Base-by-base conservation (phyloP, 2,888 invertebrate species). In the Elmis aenea region DNA sequence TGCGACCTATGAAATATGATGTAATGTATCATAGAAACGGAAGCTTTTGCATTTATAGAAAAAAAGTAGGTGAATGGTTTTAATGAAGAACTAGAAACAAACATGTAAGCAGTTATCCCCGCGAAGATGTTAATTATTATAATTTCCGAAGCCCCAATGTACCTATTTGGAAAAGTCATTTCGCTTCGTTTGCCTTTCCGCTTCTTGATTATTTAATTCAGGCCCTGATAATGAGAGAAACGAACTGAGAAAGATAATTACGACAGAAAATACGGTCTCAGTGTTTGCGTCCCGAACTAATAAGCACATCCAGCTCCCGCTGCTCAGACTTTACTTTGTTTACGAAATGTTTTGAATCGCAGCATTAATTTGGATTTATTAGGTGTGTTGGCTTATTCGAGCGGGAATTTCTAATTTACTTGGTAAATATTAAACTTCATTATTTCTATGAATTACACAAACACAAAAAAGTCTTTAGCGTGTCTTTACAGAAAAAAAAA, bases 201-300 rank as follows among this genome's bases (percentile, higher is more conserved):
- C 66, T 62, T 52, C 57, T 59, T 62, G 66, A 62, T 61, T 64
- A 65, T 66, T 64, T 66, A 65, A 66, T 66, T 65, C 62, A 55
- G 53, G 57, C 57, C 57, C 60, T 61, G 59, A 64, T 65, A 63
- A 61, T 61, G 65, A 61, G 61, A 57, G 60, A 64, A 64, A 64
- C 64, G 64, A 64, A 62, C 61, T 57, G 61, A 57, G 61, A 62
- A 62, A 64, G 64, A 64, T 64, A 64, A 64, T 64, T 64, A 64
- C 61, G 55, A 59, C 54, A 51, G 62, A 58, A 62, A 62, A 62
- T 62, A 62, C 60, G 62, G 57, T 58, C 54, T 50, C 42, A 8
- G 18, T 18, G 40, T 47, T 45, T 53, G 50, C 48, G 53, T 52
- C 45, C 44, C 33, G 40, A 42, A 38, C 39, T 45, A 48, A 48